phyloP scores from a whole-genome alignment of 2,888 invertebrate genomes.

The Phorcus lineatus region DNA sequence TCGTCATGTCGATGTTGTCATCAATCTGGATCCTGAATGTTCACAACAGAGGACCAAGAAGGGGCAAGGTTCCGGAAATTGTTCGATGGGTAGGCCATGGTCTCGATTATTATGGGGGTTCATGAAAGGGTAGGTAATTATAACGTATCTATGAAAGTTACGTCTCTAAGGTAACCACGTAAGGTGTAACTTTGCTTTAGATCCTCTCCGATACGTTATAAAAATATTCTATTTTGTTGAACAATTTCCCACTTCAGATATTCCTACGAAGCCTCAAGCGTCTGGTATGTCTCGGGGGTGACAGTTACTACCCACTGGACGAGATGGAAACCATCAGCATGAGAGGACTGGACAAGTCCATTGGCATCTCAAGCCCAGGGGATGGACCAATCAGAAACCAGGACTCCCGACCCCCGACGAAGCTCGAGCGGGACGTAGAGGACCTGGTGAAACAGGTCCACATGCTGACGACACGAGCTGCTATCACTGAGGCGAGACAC shows the following conservation, averaged over 20 bases:
- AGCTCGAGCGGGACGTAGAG: conserved; percentile 62
- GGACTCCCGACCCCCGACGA: conserved; percentile 34
- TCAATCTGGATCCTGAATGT: conserved; percentile 63
- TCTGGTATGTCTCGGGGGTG: conserved; percentile 61
- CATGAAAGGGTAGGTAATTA: too few species aligned
- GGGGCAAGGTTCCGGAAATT: conserved; percentile 60
- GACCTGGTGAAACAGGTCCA: conserved; percentile 60
- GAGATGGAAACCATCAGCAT: conserved; percentile 63
- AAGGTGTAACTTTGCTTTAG: not conserved
- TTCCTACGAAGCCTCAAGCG: conserved; percentile 62
- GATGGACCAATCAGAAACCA: conserved; percentile 5
- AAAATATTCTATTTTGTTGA: not conserved
- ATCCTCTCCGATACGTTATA: not conserved
- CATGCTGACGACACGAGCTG: conserved; percentile 49
- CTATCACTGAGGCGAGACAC: conserved; percentile 47
- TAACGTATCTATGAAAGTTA: too few species aligned
- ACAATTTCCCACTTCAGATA: conserved; percentile 44
- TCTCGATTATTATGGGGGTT: too few species aligned
- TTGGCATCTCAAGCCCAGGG: conserved; percentile 16
- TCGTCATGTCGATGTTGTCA: conserved; percentile 53
- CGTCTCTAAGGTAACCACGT: too few species aligned
- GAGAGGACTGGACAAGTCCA: conserved; percentile 57
- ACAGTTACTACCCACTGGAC: conserved; percentile 64
- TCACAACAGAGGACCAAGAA: conserved; percentile 59
- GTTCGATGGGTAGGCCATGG: conserved; percentile 54